Percentiles rank a stretch among this genome's conserved stretches.
These are phyloP conservation scores for Luidia sarsii DNA, from an alignment of 53 echinoderm and acorn worm species.

Conservation along the genomic window DNA sequence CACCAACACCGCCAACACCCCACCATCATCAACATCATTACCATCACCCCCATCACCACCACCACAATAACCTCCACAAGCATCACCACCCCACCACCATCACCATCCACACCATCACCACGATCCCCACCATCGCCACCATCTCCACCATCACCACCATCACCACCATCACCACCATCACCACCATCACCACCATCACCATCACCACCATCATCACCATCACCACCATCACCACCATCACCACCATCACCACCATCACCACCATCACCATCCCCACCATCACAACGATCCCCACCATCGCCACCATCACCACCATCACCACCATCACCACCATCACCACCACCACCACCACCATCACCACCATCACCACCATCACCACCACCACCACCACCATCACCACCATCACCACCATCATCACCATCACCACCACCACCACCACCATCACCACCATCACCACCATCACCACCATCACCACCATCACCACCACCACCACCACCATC, in stretches of 20 bases:
- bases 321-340: background rate
- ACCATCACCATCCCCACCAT: too few relatives aligned
- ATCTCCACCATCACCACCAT: too few relatives aligned
- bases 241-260: background rate
- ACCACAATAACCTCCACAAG: background rate
- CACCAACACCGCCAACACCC: too few relatives aligned
- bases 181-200: background rate
- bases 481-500: background rate
- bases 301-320: background rate
- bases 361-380: conserved; percentile 1
- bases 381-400: background rate
- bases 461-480: background rate
- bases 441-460: background rate
- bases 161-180: background rate
- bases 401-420: background rate
- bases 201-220: too few relatives aligned
- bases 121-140: too few relatives aligned
- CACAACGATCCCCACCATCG: background rate
- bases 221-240: background rate
- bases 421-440: background rate
- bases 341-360: conserved; percentile 6
- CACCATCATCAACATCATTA: background rate
- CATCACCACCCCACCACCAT: too few relatives aligned
- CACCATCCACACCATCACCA: too few relatives aligned
- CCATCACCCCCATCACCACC: background rate